These are phyloP conservation scores for Montipora cactus DNA, from an alignment of 64 coral and sea anemone genomes.

Conservation along the genomic window DNA sequence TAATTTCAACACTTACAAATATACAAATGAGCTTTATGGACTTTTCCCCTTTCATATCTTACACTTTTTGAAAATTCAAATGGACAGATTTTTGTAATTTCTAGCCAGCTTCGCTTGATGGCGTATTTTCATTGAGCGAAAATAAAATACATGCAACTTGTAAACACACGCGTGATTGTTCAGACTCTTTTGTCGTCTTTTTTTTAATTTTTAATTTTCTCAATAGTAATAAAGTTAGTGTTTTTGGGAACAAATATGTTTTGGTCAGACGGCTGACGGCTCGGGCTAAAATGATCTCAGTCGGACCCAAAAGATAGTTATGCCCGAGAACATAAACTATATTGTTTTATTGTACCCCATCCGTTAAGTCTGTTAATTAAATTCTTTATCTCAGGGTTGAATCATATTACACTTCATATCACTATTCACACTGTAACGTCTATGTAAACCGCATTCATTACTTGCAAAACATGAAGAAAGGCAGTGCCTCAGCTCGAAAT, in stretches of 20 bases:
- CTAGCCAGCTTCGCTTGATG: not conserved
- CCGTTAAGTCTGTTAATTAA: too few relatives aligned
- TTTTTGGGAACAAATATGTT: conserved; percentile 43
- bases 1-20: not conserved
- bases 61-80: not conserved
- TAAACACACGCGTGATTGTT: not conserved
- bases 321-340: conserved; percentile 34
- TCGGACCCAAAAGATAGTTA: conserved; percentile 54
- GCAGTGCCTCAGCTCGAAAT: too few relatives aligned
- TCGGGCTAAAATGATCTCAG: conserved; percentile 34
- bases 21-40: not conserved
- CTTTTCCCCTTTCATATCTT: not conserved
- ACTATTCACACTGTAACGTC: too few relatives aligned
- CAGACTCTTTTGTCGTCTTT: not conserved
- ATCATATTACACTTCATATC: too few relatives aligned
- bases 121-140: not conserved
- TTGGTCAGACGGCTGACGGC: not conserved
- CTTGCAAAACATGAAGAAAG: too few relatives aligned
- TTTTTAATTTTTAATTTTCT: not conserved
- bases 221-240: conserved; percentile 6
- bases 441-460: too few relatives aligned
- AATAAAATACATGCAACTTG: not conserved
- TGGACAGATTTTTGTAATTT: not conserved
- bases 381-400: too few relatives aligned
- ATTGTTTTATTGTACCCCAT: conserved; percentile 16